Conservation (phyloP, 1,140 invertebrate species). For the Cydia strobilella region DNA sequence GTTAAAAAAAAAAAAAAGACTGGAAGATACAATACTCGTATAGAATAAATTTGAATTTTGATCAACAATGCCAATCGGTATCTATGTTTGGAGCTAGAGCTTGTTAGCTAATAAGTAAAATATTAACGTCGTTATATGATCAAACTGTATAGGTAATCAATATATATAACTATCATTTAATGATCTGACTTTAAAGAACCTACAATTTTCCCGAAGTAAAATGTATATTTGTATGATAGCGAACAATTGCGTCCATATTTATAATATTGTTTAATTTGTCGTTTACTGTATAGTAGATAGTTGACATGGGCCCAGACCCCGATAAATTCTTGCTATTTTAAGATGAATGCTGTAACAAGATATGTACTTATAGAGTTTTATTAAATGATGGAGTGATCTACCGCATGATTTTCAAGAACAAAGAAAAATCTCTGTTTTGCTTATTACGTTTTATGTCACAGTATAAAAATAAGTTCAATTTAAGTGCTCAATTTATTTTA, state of each 20-base stretch:
- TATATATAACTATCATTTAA: too few relatives aligned
- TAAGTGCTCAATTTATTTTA: neutral
- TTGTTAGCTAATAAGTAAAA: neutral
- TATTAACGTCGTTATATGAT: neutral
- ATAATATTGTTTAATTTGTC: neutral
- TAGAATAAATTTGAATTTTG: neutral
- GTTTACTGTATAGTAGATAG: neutral
- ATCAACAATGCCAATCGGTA: neutral
- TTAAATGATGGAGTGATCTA: too few relatives aligned
- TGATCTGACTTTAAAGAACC: too few relatives aligned
- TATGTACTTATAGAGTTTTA: too few relatives aligned
- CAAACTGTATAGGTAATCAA: too few relatives aligned
- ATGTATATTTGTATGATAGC: neutral
- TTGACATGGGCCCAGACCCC: too few relatives aligned
- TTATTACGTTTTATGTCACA: neutral
- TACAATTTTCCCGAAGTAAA: neutral
- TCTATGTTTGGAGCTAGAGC: neutral
- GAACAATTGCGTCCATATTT: conserved; percentile 15
- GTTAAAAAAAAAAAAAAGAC: too few relatives aligned
- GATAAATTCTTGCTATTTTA: too few relatives aligned
- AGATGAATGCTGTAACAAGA: too few relatives aligned
- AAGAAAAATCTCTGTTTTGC: neutral
- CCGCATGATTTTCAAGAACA: too few relatives aligned
- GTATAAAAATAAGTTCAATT: neutral
- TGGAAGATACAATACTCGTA: neutral